Percentiles rank a stretch among this genome's conserved stretches.
Conservation (phyloP, 2,113 vertebrate genomes). For the Orycteropus afer region DNA sequence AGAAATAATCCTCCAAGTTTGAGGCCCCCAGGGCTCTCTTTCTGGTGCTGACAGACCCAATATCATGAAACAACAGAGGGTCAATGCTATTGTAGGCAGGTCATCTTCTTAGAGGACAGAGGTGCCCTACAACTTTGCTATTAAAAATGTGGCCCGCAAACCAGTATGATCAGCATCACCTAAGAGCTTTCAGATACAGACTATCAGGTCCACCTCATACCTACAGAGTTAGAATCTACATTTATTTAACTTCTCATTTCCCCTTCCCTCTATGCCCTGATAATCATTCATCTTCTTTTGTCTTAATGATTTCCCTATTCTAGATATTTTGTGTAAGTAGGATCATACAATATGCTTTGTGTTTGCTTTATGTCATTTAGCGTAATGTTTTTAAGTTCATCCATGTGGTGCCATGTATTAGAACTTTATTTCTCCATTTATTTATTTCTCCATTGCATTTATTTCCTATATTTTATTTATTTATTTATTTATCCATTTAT, state of each 20-base stretch:
- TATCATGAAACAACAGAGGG: neutral
- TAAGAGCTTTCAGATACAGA: neutral
- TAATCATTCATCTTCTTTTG: neutral
- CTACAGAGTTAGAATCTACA: neutral
- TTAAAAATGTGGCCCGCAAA: neutral
- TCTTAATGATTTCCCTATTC: neutral
- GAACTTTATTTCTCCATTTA: too few species aligned
- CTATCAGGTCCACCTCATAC: neutral
- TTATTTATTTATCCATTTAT: too few species aligned
- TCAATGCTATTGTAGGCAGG: neutral
- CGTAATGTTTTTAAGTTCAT: too few species aligned
- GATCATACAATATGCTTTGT: too few species aligned
- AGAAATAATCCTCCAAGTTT: neutral
- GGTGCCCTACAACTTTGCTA: neutral
- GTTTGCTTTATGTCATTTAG: too few species aligned
- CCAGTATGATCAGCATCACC: neutral
- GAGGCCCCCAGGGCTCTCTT: neutral
- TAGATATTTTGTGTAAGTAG: neutral
- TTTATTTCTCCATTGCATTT: too few species aligned
- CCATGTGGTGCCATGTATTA: too few species aligned
- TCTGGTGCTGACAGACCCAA: neutral
- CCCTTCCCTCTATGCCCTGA: neutral
- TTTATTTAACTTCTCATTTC: neutral
- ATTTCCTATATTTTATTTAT: too few species aligned
- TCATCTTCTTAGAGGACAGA: neutral